phyloP scores from a whole-genome alignment of 2,888 invertebrate species.

The Trissolcus brochymenae region DNA sequence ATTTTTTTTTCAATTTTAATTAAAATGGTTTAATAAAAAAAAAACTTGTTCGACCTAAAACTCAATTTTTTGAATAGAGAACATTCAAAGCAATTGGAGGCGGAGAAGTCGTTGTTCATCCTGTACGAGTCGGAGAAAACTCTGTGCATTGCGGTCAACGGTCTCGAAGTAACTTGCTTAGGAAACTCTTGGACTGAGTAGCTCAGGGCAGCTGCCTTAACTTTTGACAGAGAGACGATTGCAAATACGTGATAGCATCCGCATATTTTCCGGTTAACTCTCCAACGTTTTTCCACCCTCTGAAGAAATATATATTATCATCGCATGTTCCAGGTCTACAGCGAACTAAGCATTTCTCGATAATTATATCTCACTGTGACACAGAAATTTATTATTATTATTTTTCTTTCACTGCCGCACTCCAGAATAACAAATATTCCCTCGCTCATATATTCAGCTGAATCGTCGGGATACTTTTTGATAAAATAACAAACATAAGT shows the following conservation, averaged over 20 bases:
- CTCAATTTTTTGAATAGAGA: neutral
- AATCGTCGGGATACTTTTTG: too few relatives aligned
- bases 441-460: too few relatives aligned
- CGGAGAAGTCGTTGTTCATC: constrained; percentile 8
- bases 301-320: neutral
- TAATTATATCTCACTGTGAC: too few relatives aligned
- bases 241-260: constrained; percentile 6
- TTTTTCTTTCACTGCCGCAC: too few relatives aligned
- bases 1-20: neutral
- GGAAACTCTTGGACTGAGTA: constrained; percentile 1
- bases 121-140: neutral
- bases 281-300: neutral
- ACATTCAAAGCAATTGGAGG: neutral
- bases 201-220: neutral
- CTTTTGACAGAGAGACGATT: constrained; percentile 1
- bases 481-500: too few relatives aligned
- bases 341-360: too few relatives aligned
- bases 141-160: constrained; percentile 1
- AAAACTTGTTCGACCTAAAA: neutral
- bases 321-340: neutral
- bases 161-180: constrained; percentile 9
- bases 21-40: too few relatives aligned
- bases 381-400: too few relatives aligned
- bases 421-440: too few relatives aligned
- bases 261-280: constrained; percentile 2